phyloP scores from a whole-genome alignment of 2,888 invertebrate genomes.

The Bhutanitis thaidina region DNA sequence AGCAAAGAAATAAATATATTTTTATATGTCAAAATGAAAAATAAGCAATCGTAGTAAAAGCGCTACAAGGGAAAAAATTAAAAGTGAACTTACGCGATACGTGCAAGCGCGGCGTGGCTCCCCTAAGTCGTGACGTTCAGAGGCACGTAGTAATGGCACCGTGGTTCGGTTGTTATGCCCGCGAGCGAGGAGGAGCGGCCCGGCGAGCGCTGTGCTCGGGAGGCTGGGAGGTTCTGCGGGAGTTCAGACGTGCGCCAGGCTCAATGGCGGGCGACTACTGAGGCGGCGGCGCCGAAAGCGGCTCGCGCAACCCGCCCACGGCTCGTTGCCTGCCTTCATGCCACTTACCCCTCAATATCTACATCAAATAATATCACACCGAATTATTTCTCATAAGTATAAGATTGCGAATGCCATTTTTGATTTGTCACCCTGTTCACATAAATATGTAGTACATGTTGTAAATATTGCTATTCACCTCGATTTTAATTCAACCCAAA shows the following conservation, averaged over 20 bases:
- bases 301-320: constrained; percentile 62
- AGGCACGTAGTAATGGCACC: constrained; percentile 50
- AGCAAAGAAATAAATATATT: constrained; percentile 6
- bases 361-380: constrained; percentile 56
- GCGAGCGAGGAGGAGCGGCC: constrained; percentile 32
- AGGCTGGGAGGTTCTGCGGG: constrained; percentile 36
- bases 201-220: constrained; percentile 28
- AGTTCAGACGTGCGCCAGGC: constrained; percentile 29
- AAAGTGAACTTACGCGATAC: constrained; percentile 46
- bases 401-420: background rate
- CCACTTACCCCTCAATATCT: constrained; percentile 67
- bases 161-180: constrained; percentile 58
- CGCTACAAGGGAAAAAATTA: constrained; percentile 22
- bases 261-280: constrained; percentile 63
- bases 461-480: too few relatives aligned
- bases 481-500: background rate
- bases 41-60: constrained; percentile 23
- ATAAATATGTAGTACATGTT: too few relatives aligned
- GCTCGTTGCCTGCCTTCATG: constrained; percentile 51
- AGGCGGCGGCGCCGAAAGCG: constrained; percentile 50
- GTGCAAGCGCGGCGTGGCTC: constrained; percentile 30
- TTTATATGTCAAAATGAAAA: constrained; percentile 17
- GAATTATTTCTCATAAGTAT: constrained; percentile 28
- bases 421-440: too few relatives aligned
- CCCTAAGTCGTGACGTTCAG: constrained; percentile 30